These are phyloP conservation scores for Bos javanicus DNA, from an alignment of 2,113 vertebrate species.

Conservation along the genomic window DNA sequence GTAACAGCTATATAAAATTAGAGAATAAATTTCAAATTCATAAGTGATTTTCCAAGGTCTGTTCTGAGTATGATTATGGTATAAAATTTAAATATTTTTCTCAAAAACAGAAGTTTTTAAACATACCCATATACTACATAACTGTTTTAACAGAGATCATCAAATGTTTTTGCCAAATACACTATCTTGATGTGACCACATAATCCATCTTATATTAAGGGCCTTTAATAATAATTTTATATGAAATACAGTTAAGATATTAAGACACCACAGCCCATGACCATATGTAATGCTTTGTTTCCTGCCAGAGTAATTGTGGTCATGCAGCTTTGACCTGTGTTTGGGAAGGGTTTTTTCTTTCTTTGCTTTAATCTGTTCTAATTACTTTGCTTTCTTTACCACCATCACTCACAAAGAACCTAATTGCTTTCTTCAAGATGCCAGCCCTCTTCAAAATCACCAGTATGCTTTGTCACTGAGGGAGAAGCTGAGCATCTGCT, in stretches of 20 bases:
- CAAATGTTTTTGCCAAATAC: neutral
- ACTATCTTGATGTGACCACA: neutral
- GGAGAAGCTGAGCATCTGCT: slow-evolving; percentile 44
- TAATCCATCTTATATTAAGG: neutral
- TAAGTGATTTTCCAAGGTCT: neutral
- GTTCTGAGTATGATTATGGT: neutral
- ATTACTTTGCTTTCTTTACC: slow-evolving; percentile 45
- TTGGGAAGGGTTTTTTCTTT: slow-evolving; percentile 16
- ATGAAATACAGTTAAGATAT: neutral
- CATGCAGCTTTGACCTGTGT: neutral
- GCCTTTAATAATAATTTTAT: neutral
- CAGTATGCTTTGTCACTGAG: slow-evolving; percentile 45
- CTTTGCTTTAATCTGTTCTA: slow-evolving; percentile 53
- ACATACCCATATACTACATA: neutral
- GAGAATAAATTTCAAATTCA: neutral
- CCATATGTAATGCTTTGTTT: neutral
- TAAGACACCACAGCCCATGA: neutral
- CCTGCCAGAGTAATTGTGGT: slow-evolving; percentile 31
- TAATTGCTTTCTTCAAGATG: slow-evolving; percentile 52
- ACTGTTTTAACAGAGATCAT: neutral
- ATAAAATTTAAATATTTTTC: neutral
- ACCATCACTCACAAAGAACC: slow-evolving; percentile 31
- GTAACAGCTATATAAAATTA: neutral
- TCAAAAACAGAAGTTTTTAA: neutral
- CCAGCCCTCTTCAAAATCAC: slow-evolving; percentile 42